Evolutionary conservation across 2,888 invertebrate species (phyloP).

Genomic region (Perizoma flavofasciatum): DNA sequence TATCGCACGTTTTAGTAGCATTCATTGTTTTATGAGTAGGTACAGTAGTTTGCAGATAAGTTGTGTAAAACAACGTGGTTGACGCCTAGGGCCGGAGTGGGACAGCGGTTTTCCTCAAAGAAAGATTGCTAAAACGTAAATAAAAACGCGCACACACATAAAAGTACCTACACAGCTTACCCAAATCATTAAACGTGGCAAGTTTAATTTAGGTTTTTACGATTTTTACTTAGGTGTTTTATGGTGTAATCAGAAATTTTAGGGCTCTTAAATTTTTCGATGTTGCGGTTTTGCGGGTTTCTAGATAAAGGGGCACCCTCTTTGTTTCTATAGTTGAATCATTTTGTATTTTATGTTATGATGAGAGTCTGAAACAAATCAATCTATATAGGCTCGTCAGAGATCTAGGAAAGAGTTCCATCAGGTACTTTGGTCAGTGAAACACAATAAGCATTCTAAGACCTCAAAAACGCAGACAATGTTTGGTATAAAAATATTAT

Average conservation of each 20-base stretch:
- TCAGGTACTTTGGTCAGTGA: too few species aligned
- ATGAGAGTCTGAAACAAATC: too few species aligned
- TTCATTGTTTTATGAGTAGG: conserved; percentile 23
- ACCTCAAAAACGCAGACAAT: too few species aligned
- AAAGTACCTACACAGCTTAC: background rate
- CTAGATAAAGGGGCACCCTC: too few species aligned
- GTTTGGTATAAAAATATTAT: too few species aligned
- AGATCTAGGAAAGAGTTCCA: too few species aligned
- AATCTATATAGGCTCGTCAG: too few species aligned
- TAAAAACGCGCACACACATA: conserved; percentile 1
- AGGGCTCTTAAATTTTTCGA: background rate
- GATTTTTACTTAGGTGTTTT: conserved; percentile 12
- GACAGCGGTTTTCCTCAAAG: conserved; percentile 15
- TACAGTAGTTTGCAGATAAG: conserved; percentile 15
- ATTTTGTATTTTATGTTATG: too few species aligned
- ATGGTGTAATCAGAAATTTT: conserved; percentile 16
- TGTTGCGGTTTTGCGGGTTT: background rate
- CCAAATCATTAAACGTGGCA: conserved; percentile 1
- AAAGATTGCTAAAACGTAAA: conserved; percentile 13
- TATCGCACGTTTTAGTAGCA: conserved; percentile 20
- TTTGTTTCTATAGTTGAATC: too few species aligned
- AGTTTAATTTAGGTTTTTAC: conserved; percentile 10
- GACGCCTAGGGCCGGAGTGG: conserved; percentile 4
- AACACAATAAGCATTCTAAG: too few species aligned
- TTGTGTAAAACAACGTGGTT: conserved; percentile 6